Conservation (phyloP, 2,113 vertebrate species). For the Leptobrachium leishanense region DNA sequence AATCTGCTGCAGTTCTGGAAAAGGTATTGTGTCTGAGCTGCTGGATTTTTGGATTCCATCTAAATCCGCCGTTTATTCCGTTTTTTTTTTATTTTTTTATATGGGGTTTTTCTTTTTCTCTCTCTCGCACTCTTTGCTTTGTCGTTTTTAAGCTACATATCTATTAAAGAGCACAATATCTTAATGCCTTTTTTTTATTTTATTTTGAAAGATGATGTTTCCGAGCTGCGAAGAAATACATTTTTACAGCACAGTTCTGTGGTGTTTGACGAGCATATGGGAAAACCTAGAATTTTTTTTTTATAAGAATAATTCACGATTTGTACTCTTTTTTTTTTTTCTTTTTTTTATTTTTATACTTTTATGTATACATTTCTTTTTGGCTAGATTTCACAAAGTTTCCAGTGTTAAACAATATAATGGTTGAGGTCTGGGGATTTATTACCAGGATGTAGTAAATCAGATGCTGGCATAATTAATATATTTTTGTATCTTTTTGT, state of each 20-base stretch:
- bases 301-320: neutral
- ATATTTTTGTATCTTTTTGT: neutral
- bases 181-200: conserved; percentile 6
- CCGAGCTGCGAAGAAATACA: conserved; percentile 11
- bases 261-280: neutral
- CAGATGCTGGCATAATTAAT: too few species aligned
- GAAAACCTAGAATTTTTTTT: conserved; percentile 25
- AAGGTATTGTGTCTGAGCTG: conserved; percentile 38
- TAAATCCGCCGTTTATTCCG: conserved; percentile 41
- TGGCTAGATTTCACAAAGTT: too few species aligned
- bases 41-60: conserved; percentile 29
- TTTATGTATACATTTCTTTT: neutral
- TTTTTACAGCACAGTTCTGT: conserved; percentile 23
- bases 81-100: conserved; percentile 20
- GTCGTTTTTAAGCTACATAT: conserved; percentile 36
- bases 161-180: conserved; percentile 35
- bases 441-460: too few species aligned
- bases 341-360: conserved; percentile 22
- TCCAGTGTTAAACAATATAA: too few species aligned
- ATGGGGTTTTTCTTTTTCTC: neutral
- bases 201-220: conserved; percentile 39
- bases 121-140: too few species aligned
- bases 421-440: too few species aligned
- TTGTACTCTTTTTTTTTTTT: conserved; percentile 17
- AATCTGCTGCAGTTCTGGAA: conserved; percentile 34